Evolutionary conservation across 2,113 vertebrate species (phyloP).

Genomic region (Crotalus helleri): DNA sequence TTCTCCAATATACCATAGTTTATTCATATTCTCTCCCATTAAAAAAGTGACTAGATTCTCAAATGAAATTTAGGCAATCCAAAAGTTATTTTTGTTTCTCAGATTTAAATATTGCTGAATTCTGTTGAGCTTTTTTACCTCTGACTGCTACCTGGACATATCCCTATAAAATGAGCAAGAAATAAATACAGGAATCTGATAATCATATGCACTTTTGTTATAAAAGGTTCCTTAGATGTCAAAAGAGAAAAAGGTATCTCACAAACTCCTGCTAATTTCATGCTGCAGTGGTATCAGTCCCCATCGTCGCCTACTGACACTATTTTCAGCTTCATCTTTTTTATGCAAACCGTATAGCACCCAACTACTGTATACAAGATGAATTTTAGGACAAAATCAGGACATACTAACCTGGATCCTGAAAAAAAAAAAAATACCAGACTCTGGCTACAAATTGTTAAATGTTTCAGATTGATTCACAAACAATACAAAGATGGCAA

Average conservation of each 20-base stretch:
- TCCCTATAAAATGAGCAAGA: neutral
- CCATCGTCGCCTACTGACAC: conserved; percentile 3
- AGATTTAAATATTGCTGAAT: neutral
- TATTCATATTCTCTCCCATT: neutral
- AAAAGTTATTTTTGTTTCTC: neutral
- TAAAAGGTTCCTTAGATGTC: neutral
- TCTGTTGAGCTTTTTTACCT: neutral
- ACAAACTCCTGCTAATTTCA: neutral
- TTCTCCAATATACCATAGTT: neutral
- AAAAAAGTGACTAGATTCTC: neutral
- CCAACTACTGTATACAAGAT: neutral
- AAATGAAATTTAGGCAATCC: neutral
- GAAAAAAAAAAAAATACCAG: neutral
- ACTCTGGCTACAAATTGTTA: neutral
- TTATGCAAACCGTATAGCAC: neutral
- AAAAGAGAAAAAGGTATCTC: neutral
- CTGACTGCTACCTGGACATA: neutral
- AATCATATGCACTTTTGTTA: neutral
- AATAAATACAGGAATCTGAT: neutral
- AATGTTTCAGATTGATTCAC: neutral
- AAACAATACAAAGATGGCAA: neutral
- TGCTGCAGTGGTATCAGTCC: neutral
- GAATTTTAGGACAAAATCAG: conserved; percentile 38
- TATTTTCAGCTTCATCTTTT: conserved; percentile 33
- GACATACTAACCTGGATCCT: conserved; percentile 3